A percentile compares a stretch with the other conserved stretches of the same genome.
Conservation (phyloP, 2,113 vertebrate genomes). For the Thamnaconus septentrionalis region DNA sequence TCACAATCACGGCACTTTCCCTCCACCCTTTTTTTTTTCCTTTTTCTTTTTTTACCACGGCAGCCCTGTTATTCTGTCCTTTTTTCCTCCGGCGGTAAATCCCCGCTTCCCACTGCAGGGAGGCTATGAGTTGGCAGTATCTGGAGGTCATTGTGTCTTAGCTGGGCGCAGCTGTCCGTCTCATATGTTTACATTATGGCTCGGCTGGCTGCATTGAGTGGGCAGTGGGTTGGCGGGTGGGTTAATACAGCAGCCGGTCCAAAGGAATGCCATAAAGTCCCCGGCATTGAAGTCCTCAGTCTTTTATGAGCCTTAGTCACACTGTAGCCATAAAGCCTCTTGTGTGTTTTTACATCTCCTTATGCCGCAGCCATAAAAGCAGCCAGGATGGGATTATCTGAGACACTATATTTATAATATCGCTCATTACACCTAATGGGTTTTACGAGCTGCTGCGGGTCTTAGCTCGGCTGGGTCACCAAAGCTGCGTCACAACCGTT, state of each 20-base stretch:
- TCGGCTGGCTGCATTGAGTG: constrained; percentile 50
- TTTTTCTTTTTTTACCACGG: constrained; percentile 12
- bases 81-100: constrained; percentile 45
- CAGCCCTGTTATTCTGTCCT: constrained; percentile 13
- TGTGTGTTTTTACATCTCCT: background rate
- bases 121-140: constrained; percentile 64
- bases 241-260: constrained; percentile 36
- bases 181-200: constrained; percentile 66
- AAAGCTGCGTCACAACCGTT: no score
- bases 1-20: background rate
- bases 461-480: no score
- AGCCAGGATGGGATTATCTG: constrained; percentile 4
- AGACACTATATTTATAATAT: constrained; percentile 11
- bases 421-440: constrained; percentile 9
- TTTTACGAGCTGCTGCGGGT: background rate
- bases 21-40: background rate
- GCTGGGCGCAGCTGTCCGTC: constrained; percentile 66
- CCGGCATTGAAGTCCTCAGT: constrained; percentile 23
- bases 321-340: constrained; percentile 3
- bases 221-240: constrained; percentile 45
- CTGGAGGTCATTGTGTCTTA: constrained; percentile 64
- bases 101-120: constrained; percentile 7
- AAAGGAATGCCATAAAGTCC: constrained; percentile 23
- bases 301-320: background rate
- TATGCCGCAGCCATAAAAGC: background rate